These are phyloP conservation scores for Hemaris fuciformis DNA, from an alignment of 2,888 invertebrate genomes.

Conservation along the genomic window DNA sequence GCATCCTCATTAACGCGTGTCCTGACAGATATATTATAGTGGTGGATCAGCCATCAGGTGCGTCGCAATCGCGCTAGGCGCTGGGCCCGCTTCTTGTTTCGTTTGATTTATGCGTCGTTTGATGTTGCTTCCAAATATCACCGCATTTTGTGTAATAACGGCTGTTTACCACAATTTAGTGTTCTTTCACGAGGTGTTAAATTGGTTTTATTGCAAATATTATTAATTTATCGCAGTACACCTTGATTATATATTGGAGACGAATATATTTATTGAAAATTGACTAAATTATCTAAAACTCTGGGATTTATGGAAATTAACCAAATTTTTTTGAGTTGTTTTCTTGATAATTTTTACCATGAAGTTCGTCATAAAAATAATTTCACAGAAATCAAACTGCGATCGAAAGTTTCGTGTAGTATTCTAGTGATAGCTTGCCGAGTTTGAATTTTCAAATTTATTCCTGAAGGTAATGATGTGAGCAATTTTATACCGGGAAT, in stretches of 20 bases:
- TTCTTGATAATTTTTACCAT: neutral
- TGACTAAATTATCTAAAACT: no score
- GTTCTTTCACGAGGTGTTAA: neutral
- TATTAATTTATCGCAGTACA: neutral
- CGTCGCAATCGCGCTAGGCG: slow-evolving; percentile 23
- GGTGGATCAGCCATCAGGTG: no score
- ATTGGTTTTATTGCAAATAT: neutral
- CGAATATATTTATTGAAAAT: no score
- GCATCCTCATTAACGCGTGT: slow-evolving; percentile 50
- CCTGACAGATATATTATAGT: slow-evolving; percentile 62
- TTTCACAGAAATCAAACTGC: neutral
- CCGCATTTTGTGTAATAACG: neutral
- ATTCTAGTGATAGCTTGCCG: neutral
- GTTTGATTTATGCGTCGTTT: slow-evolving; percentile 46
- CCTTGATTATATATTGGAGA: neutral
- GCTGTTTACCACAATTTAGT: neutral
- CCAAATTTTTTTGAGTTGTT: no score
- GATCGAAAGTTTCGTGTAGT: neutral
- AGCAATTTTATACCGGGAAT: slow-evolving; percentile 31
- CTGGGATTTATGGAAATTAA: no score
- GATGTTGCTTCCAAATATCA: slow-evolving; percentile 39
- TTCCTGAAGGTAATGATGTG: slow-evolving; percentile 42
- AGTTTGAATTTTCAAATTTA: slow-evolving; percentile 43
- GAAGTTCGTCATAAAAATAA: neutral
- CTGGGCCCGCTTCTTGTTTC: slow-evolving; percentile 31